phyloP scores from a whole-genome alignment of 2,888 invertebrate species.

The Lepeophtheirus nordmannii region DNA sequence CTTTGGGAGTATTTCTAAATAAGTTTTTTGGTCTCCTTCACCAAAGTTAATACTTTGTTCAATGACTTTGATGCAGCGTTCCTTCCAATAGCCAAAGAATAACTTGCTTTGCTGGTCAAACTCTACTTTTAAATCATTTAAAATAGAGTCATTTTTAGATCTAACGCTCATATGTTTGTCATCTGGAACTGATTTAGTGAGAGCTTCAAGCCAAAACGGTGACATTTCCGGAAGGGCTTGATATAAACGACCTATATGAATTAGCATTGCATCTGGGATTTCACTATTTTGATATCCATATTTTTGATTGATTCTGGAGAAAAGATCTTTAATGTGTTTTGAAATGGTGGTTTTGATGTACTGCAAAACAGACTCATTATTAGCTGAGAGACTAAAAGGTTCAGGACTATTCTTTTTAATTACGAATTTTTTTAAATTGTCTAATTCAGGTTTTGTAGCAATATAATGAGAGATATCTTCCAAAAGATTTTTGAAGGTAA shows the following conservation, averaged over 20 bases:
- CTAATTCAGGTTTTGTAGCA: not conserved
- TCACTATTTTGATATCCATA: too few species aligned
- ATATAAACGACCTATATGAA: not conserved
- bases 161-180: not conserved
- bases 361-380: constrained; percentile 7
- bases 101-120: not conserved
- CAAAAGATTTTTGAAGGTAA: not conserved
- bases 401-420: not conserved
- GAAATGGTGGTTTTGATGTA: not conserved
- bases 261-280: not conserved
- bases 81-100: not conserved
- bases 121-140: not conserved
- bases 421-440: not conserved
- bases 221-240: constrained; percentile 15
- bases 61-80: not conserved
- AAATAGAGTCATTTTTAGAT: not conserved
- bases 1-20: not conserved
- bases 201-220: too few species aligned
- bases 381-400: not conserved
- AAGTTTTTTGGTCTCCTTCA: not conserved
- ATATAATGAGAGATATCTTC: constrained; percentile 2
- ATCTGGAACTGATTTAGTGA: too few species aligned
- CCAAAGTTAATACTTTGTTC: not conserved
- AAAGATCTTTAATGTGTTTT: not conserved
- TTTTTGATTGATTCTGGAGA: not conserved